Evolutionary conservation across 1,140 invertebrate species (phyloP).

Genomic region (Spodoptera frugiperda): DNA sequence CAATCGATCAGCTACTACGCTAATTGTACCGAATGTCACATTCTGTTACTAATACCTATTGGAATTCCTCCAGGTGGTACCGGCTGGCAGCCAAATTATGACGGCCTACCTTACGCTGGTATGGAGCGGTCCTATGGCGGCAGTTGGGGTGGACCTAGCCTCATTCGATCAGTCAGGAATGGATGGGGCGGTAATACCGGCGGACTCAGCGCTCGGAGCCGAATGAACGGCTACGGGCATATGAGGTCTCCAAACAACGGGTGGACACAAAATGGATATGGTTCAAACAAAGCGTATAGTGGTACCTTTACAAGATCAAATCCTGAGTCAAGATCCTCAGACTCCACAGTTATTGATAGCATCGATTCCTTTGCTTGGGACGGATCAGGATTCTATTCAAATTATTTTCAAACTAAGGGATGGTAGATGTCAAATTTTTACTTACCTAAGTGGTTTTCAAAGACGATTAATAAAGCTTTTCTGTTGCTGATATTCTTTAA

Average conservation of each 20-base stretch:
- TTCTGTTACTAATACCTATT: not conserved
- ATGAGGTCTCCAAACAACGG: not conserved
- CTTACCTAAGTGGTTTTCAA: not conserved
- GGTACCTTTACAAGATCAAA: not conserved
- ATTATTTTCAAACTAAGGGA: slow-evolving; percentile 2
- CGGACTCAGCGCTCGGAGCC: slow-evolving; percentile 5
- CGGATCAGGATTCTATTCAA: not conserved
- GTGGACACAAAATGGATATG: slow-evolving; percentile 7
- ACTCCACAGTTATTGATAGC: not conserved
- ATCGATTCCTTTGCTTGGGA: slow-evolving; percentile 7
- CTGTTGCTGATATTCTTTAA: too few species aligned
- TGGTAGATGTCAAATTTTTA: slow-evolving; percentile 4
- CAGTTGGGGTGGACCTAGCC: not conserved
- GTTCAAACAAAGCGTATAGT: not conserved
- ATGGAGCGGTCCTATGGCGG: not conserved
- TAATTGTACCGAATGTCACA: not conserved
- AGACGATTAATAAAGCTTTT: too few species aligned
- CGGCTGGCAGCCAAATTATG: slow-evolving; percentile 6
- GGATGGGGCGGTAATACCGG: not conserved
- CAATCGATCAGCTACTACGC: too few species aligned
- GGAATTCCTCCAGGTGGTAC: slow-evolving; percentile 1
- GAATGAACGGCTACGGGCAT: not conserved
- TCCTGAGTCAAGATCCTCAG: not conserved
- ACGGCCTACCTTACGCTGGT: not conserved
- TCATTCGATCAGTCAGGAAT: slow-evolving; percentile 1